A percentile compares a stretch with the other conserved stretches of the same genome.
phyloP scores from a whole-genome alignment of 2,797 vertebrate genomes.

The Paedocypris micromegethes region DNA sequence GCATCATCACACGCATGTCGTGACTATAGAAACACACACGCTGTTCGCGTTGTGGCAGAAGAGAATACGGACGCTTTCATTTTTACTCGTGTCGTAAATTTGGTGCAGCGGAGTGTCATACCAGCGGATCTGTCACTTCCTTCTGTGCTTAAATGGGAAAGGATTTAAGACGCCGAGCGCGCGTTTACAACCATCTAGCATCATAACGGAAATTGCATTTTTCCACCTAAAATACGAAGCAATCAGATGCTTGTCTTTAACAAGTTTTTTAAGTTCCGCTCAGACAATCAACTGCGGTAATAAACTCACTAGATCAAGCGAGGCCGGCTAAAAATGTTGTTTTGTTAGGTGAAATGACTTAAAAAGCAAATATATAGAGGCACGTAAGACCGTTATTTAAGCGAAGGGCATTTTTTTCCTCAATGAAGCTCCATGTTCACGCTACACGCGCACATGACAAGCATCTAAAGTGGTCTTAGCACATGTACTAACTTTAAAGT shows the following conservation, averaged over 20 bases:
- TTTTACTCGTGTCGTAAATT: neutral
- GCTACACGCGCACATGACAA: slow-evolving; percentile 26
- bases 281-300: too few species aligned
- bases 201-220: neutral
- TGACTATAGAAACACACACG: slow-evolving; percentile 17
- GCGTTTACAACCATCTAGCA: neutral
- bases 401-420: neutral
- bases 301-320: too few species aligned
- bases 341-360: too few species aligned
- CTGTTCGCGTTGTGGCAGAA: slow-evolving; percentile 12
- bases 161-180: neutral
- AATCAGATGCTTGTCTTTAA: neutral
- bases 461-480: slow-evolving; percentile 24
- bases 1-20: slow-evolving; percentile 14
- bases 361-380: too few species aligned
- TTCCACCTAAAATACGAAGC: neutral
- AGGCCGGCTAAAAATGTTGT: too few species aligned
- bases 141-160: neutral
- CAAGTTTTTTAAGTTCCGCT: too few species aligned
- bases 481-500: slow-evolving; percentile 22
- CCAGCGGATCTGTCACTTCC: neutral
- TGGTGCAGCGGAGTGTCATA: slow-evolving; percentile 8
- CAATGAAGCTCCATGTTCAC: slow-evolving; percentile 18
- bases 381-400: too few species aligned
- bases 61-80: neutral